Evolutionary conservation across 2,888 invertebrate species (phyloP), one percentile per base, ranked within the genome.

Genomic region (Spodoptera littoralis): DNA sequence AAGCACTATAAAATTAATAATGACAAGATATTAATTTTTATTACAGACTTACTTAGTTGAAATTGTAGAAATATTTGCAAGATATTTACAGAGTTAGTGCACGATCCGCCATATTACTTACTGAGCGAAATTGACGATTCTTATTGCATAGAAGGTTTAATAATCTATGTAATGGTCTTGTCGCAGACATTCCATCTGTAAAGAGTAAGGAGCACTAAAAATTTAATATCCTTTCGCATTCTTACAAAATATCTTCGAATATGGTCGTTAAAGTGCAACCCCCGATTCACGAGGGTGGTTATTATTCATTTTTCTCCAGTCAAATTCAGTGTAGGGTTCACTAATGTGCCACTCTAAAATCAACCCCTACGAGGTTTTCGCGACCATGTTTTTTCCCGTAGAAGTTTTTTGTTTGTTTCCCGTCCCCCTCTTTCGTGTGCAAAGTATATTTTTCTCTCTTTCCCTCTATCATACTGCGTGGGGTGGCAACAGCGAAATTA

Each of bases 371-470:
- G 90, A 84, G 83, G 81, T 89, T 90, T 91, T 91, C 90, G 91
- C 92, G 86, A 91, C 92, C 94, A 93, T 93, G 93, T 93, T 94
- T 94, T 93, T 92, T 90, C 89, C 89, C 88, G 87, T 84, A 88
- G 85, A 80, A 88, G 87, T 87, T 92, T 92, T 92, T 92, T 92
- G 90, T 92, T 91, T 93, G 84, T 90, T 72, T 58, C 64, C 66
- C 79, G 48, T 90, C 86, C 76, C 86, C 78, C 73, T 89, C 73
- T 62, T 52, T 51, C 72, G 1, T 55, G 1, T 11, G 8, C 11
- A 9, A 30, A 43, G 24, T 44, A 11, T 42, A 27, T 66, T 83
- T 77, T 41, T 53, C 36, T 92, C 92, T 69, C 87, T 64, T 65
- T 92, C 80, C 1, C 84, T 71, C 86, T 91, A 91, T 91, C 90